Conservation (phyloP, 2,113 vertebrate species). For the Pungitius pungitius region DNA sequence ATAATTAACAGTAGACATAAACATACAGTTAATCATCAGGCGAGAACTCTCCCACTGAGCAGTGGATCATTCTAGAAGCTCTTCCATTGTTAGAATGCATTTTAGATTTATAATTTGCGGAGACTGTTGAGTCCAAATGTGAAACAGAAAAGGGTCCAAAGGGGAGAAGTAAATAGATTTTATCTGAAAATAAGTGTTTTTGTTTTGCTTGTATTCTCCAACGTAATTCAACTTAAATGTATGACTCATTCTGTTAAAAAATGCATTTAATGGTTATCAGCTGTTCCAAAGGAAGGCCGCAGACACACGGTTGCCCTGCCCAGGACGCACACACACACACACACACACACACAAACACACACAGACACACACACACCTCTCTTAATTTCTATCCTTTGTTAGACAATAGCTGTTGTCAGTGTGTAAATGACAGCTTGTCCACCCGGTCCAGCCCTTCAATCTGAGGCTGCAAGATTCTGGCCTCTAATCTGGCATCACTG, state of each 20-base stretch:
- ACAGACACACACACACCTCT: constrained; percentile 34
- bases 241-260: too few species aligned
- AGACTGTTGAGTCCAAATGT: too few species aligned
- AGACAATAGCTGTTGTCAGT: constrained; percentile 38
- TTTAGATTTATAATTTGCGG: too few species aligned
- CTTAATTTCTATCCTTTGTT: constrained; percentile 30
- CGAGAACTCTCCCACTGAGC: too few species aligned
- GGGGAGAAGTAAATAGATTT: too few species aligned
- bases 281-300: constrained; percentile 53
- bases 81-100: too few species aligned
- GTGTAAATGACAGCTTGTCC: constrained; percentile 54
- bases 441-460: constrained; percentile 44
- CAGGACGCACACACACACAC: constrained; percentile 28
- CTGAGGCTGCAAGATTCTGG: constrained; percentile 32
- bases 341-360: constrained; percentile 25
- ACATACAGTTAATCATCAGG: neutral
- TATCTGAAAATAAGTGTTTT: too few species aligned
- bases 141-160: too few species aligned
- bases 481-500: constrained; percentile 33
- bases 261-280: constrained; percentile 61
- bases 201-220: too few species aligned
- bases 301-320: constrained; percentile 42
- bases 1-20: neutral
- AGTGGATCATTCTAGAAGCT: too few species aligned
- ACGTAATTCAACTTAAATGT: too few species aligned